Base-by-base conservation (phyloP, 2,797 vertebrate species). In the Darevskia nairensis region DNA sequence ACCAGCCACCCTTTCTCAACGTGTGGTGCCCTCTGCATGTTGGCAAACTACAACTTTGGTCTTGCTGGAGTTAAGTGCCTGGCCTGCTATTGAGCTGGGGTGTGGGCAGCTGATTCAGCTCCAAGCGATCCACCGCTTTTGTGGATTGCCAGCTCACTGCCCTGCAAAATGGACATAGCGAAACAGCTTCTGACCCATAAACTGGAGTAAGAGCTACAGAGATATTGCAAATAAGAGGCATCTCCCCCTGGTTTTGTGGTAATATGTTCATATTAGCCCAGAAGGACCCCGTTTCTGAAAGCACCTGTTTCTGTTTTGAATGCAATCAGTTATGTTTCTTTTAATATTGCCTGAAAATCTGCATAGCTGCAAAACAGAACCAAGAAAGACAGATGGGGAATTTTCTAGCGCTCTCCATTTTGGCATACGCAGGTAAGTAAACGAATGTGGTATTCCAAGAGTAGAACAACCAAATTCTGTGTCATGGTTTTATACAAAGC, bases 401-500 rank as follows among this genome's bases (percentile, higher is more conserved):
- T 86, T 85, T 64, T 91, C 29, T 84, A 84, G 55, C 61, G 29
- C 82, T 94, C 84, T 44, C 78, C 68, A 46, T 61, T 5, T 71
- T 89, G 72, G 90, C 86, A 90, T 7, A 15, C 0, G 46, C 66
- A 89, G 86, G 82, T 92, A 89, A 85, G 82, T 15, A 89, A 72
- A 84, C 77, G 44, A 69, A 6, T 87, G 55, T n/a, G 44, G n/a
- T 66, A 55, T 3, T 85, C 71, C 46, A 71, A 27, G 69, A 90
- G 85, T 80, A 74, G 72, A 90, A 74, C 74, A 86, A 88, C 81
- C 84, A 27, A 5, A 82, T 91, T 94, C 85, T 80, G 69, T 74
- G 90, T 17, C 77, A 50, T 29, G 4, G 91, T 93, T 94, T 86
- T 93, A 81, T 89, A 92, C 7, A 41, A 8, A 0, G n/a, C 88